Evolutionary conservation across 2,113 vertebrate species (phyloP).

Genomic region (Hemibates koningsi): DNA sequence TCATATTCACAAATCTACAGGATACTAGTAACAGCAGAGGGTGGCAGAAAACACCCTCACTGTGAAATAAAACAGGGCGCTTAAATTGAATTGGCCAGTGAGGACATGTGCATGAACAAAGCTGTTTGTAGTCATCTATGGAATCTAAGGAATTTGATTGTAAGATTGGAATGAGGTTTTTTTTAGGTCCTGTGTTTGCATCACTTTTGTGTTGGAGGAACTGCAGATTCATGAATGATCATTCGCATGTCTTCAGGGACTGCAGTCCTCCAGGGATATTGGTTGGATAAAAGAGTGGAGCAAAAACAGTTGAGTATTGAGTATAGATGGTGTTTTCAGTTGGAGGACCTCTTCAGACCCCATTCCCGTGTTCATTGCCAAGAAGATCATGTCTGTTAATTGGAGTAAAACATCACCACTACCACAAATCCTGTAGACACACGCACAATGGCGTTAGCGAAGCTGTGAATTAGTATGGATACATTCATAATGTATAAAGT

Average conservation of each 20-base stretch:
- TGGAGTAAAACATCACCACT: not conserved
- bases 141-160: not conserved
- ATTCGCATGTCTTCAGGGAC: not conserved
- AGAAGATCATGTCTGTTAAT: not conserved
- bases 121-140: not conserved
- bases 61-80: not conserved
- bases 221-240: not conserved
- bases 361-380: not conserved
- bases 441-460: rapidly evolving
- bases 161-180: rapidly evolving
- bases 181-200: not conserved
- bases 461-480: not conserved
- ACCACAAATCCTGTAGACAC: not conserved
- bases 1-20: not conserved
- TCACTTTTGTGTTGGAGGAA: not conserved
- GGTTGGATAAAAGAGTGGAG: not conserved
- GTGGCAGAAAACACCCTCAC: not conserved
- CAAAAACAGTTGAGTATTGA: not conserved
- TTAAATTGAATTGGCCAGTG: not conserved
- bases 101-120: not conserved
- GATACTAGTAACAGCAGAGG: not conserved
- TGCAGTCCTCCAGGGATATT: not conserved
- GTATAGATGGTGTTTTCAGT: not conserved
- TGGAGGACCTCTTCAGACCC: not conserved
- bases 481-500: not conserved